These are phyloP conservation scores for Eupithecia tripunctaria DNA, from an alignment of 2,888 invertebrate genomes.

Conservation along the genomic window DNA sequence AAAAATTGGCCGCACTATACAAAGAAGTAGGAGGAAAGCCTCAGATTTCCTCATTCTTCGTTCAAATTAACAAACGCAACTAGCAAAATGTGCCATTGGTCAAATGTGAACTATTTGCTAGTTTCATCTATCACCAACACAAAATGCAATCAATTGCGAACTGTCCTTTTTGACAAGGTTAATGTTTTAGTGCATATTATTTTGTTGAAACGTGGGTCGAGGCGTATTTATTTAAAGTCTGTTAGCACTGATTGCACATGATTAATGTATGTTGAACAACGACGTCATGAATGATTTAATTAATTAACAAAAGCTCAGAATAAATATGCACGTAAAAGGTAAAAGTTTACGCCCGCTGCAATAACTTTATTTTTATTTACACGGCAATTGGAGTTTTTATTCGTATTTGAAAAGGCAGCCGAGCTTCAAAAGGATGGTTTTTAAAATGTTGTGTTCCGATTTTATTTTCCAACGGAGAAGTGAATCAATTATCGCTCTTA, in stretches of 20 bases:
- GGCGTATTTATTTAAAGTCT: conserved; percentile 27
- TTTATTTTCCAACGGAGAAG: background rate
- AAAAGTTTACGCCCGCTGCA: conserved; percentile 19
- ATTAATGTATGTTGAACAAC: conserved; percentile 29
- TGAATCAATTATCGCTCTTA: background rate
- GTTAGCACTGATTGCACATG: conserved; percentile 27
- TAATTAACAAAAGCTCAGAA: background rate
- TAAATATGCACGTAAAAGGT: background rate
- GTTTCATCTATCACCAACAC: background rate
- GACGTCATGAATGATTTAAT: conserved; percentile 14
- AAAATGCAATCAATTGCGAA: background rate
- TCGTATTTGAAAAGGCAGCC: background rate
- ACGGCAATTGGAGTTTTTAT: background rate
- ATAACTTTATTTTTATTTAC: conserved; percentile 9
- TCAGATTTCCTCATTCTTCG: no score
- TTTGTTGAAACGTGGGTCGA: conserved; percentile 20
- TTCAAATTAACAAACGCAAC: no score
- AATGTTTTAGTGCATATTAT: conserved; percentile 17
- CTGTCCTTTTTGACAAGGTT: background rate
- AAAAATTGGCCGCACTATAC: no score
- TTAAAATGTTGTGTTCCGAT: background rate
- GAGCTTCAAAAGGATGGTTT: background rate
- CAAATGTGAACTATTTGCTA: no score
- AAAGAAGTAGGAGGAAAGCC: no score
- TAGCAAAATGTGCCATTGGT: no score